phyloP scores from a whole-genome alignment of 2,113 vertebrate genomes.

The Rhineura floridana region DNA sequence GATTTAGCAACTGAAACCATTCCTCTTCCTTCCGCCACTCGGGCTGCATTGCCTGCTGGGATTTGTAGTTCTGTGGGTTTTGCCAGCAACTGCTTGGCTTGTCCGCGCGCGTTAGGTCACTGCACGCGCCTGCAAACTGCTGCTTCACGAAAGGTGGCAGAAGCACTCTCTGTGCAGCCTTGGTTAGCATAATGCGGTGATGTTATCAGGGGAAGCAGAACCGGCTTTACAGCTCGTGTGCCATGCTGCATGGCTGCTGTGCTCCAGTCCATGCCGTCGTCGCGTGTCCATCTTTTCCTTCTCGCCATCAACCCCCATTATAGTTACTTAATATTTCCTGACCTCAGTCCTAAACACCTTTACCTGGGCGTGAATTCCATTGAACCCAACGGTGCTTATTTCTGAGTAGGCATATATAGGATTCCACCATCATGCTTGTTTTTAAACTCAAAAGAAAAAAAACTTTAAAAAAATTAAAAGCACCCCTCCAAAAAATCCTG shows the following conservation, averaged over 20 bases:
- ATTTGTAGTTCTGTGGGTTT: background rate
- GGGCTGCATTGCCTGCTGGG: background rate
- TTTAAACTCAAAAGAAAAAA: too few relatives aligned
- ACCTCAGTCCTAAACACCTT: background rate
- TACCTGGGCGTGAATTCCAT: background rate
- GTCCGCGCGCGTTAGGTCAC: background rate
- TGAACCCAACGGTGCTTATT: background rate
- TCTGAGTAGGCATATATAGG: background rate
- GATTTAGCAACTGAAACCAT: fast-evolving
- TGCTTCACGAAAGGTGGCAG: background rate
- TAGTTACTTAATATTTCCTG: background rate
- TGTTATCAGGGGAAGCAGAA: background rate
- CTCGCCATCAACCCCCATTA: background rate
- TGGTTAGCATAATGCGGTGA: background rate
- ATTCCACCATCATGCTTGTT: background rate
- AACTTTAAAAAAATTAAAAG: too few relatives aligned
- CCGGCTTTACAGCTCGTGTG: background rate
- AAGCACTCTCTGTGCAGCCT: too few relatives aligned
- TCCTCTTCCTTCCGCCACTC: fast-evolving
- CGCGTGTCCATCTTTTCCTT: background rate
- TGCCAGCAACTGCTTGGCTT: background rate
- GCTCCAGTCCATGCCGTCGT: too few relatives aligned
- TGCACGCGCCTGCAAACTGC: background rate
- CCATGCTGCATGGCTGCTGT: background rate
- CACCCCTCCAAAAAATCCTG: too few relatives aligned